These are phyloP conservation scores for Nemapogon koenigi DNA, from an alignment of 2,888 invertebrate genomes.

Conservation along the genomic window DNA sequence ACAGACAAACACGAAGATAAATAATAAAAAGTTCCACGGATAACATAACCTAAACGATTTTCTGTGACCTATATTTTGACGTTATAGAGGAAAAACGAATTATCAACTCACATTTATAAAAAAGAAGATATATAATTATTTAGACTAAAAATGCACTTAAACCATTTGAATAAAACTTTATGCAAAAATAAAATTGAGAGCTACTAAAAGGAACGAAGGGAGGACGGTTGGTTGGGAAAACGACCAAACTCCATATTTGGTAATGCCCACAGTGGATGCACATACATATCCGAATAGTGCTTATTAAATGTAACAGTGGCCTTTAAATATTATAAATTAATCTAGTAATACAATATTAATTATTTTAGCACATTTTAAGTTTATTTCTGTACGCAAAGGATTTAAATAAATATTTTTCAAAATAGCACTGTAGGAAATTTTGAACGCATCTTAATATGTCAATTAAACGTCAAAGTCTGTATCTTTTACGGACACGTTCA, in stretches of 20 bases:
- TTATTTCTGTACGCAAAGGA: too few species aligned
- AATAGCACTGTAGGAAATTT: too few species aligned
- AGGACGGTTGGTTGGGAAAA: conserved; percentile 47
- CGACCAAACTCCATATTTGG: conserved; percentile 73
- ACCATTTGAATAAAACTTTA: conserved; percentile 54
- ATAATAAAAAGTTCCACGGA: conserved; percentile 36
- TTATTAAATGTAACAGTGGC: too few species aligned
- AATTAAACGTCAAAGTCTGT: too few species aligned
- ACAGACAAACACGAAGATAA: conserved; percentile 21
- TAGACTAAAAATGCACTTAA: conserved; percentile 52
- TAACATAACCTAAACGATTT: conserved; percentile 55
- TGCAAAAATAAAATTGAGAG: conserved; percentile 57
- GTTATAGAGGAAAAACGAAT: conserved; percentile 30
- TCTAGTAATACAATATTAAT: too few species aligned
- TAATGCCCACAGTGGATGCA: conserved; percentile 66
- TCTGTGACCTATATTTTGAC: conserved; percentile 60
- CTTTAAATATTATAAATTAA: too few species aligned
- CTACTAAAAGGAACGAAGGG: conserved; percentile 63
- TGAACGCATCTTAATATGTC: too few species aligned
- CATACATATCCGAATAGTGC: too few species aligned
- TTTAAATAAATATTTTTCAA: too few species aligned
- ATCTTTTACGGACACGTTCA: too few species aligned
- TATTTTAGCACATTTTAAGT: too few species aligned
- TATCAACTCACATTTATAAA: conserved; percentile 50
- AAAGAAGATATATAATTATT: conserved; percentile 39